Evolutionary conservation across 2,113 vertebrate genomes (phyloP).

Genomic region (Nettapus auritus): DNA sequence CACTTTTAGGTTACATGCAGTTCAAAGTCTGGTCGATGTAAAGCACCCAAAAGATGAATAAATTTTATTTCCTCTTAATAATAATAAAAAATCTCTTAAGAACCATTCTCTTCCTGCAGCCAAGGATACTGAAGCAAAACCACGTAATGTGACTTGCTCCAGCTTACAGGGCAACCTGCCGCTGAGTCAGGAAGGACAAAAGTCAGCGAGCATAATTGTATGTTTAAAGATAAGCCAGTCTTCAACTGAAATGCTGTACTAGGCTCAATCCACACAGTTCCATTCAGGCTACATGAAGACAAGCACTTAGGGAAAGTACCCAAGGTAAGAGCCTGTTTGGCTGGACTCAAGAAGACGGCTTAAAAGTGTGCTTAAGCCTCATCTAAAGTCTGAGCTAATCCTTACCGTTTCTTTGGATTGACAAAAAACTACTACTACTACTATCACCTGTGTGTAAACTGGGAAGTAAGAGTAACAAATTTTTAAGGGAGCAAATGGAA

Average conservation of each 20-base stretch:
- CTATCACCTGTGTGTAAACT: background rate
- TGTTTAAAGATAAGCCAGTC: background rate
- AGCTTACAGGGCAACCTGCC: fast-evolving
- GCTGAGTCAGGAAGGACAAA: background rate
- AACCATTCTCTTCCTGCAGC: background rate
- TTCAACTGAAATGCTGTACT: background rate
- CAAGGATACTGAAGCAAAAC: background rate
- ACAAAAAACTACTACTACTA: background rate
- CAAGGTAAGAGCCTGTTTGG: background rate
- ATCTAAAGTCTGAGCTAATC: background rate
- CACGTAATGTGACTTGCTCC: background rate
- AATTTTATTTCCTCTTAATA: slow-evolving; percentile 44
- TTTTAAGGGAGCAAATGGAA: fast-evolving
- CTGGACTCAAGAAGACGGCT: background rate
- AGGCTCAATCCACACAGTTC: background rate
- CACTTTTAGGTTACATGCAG: slow-evolving; percentile 1
- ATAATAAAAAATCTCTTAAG: background rate
- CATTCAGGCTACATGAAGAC: background rate
- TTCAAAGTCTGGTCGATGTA: slow-evolving; percentile 12
- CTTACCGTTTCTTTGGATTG: background rate
- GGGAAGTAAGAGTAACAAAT: background rate
- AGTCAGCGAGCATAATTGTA: background rate
- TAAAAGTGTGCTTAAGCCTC: background rate
- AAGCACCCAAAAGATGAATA: slow-evolving; percentile 9
- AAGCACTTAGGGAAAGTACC: background rate